Base-by-base conservation (phyloP, 92 coral and sea anemone genomes). In the Porites lobata region DNA sequence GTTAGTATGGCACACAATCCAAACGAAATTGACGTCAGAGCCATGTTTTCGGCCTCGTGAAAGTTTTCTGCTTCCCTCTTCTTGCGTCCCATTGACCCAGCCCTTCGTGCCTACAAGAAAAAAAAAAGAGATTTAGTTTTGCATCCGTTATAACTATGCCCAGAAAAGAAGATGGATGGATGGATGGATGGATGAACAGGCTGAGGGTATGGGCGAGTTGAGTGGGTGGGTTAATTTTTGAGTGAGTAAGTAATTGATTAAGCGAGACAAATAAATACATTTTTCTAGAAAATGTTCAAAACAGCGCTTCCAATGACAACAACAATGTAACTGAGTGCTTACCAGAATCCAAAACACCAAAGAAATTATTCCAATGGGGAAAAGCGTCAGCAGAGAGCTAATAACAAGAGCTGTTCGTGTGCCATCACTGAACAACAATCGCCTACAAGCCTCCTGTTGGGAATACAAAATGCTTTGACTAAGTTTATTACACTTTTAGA, bases 11-110 rank as follows among this genome's bases (percentile, higher is more conserved):
- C 92, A 9, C 83, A 85, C 73, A 90, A 38, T 32, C 96, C 96
- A 50, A 93, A 93, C 10, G 91, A 90, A 63, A 93, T 93, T 7
- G 96, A 93, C 18, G 93, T 90, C 80, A 93, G 47, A 2, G 96
- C 96, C 93, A 93, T 93, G 59, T 89, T 93, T 66, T 93, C 96
- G 10, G 96, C 96, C 56, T 93, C 96, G 47, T 92, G 93, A 82
- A 76, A 93, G 69, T 90, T 89, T 26, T 86, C 85, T 1, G 77
- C 81, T 9, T 90, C 93, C 13, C 67, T 66, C 32, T 57, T 87
- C 68, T 72, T 93, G 6, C 66, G 20, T 8, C 93, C 96, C 10
- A 62, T 58, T 20, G 69, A 52, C 69, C 77, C 72, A 2, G 93
- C 89, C 79, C 75, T 81, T 56, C 79, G 78, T 18, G 88, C 96